These are phyloP conservation scores for Propithecus coquereli DNA, from an alignment of 2,113 vertebrate species.

Conservation along the genomic window DNA sequence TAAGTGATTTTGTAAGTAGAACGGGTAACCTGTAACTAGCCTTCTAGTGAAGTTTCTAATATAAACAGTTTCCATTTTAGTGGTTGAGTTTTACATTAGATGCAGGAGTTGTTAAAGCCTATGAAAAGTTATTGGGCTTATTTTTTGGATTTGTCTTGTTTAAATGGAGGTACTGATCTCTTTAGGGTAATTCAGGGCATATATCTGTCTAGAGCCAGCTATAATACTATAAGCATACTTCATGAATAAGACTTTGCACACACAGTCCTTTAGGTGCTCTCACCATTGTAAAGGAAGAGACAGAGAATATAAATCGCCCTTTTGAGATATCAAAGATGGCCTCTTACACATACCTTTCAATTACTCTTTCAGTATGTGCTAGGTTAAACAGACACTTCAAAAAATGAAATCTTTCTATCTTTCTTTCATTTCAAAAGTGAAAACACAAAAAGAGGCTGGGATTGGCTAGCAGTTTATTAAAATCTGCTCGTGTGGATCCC, in stretches of 20 bases:
- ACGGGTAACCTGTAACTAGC: not conserved
- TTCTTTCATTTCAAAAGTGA: slow-evolving; percentile 33
- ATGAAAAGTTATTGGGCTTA: not conserved
- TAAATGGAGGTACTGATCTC: not conserved
- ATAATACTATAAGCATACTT: not conserved
- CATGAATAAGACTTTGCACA: not conserved
- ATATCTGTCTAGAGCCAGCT: not conserved
- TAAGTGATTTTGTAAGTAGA: not conserved
- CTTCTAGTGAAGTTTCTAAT: not conserved
- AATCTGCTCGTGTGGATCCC: not conserved
- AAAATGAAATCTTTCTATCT: not conserved
- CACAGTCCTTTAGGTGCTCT: not conserved
- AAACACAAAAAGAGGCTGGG: not conserved
- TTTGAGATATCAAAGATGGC: not conserved
- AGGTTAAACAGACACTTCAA: not conserved
- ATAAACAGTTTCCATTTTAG: not conserved
- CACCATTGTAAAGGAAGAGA: not conserved
- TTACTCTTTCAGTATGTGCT: slow-evolving; percentile 4
- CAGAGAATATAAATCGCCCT: not conserved
- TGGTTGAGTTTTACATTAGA: not conserved
- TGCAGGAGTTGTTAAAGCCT: not conserved
- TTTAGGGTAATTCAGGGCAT: not conserved
- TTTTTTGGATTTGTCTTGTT: not conserved
- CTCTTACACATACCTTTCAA: not conserved
- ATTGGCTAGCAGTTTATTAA: not conserved